A percentile compares a stretch with the other conserved stretches of the same genome.
phyloP scores from a whole-genome alignment of 2,888 invertebrate species.

The Melinaea menophilus region DNA sequence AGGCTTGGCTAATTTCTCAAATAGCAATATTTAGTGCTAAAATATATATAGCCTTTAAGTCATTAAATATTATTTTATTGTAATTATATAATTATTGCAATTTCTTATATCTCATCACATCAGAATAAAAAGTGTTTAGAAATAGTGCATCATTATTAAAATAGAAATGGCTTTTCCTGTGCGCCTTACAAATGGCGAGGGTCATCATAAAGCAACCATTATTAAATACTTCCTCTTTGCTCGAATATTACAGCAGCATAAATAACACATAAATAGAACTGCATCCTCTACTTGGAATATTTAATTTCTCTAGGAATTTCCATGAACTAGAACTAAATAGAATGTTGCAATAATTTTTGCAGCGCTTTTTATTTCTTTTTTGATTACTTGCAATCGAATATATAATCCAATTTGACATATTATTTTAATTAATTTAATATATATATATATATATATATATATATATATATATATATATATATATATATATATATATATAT shows the following conservation, averaged over 20 bases:
- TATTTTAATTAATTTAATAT: neutral
- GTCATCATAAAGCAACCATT: slow-evolving; percentile 21
- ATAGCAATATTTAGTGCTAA: too few relatives aligned
- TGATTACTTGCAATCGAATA: too few relatives aligned
- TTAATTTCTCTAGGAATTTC: neutral
- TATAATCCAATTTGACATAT: slow-evolving; percentile 1
- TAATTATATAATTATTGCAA: too few relatives aligned
- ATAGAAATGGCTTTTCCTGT: slow-evolving; percentile 10
- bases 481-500: too few relatives aligned
- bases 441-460: too few relatives aligned
- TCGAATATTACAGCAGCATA: slow-evolving; percentile 11
- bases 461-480: too few relatives aligned
- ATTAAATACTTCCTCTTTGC: slow-evolving; percentile 14
- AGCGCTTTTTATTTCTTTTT: neutral
- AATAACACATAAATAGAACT: slow-evolving; percentile 11
- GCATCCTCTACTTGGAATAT: slow-evolving; percentile 14
- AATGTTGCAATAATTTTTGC: neutral
- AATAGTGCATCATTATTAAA: slow-evolving; percentile 12
- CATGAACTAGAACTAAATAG: neutral
- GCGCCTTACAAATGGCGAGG: slow-evolving; percentile 13
- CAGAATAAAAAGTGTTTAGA: neutral
- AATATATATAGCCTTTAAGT: too few relatives aligned
- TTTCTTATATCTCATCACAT: neutral
- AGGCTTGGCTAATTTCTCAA: too few relatives aligned
- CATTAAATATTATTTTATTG: too few relatives aligned